Evolutionary conservation across 2,113 vertebrate species (phyloP).

Genomic region (Halcyon senegalensis): DNA sequence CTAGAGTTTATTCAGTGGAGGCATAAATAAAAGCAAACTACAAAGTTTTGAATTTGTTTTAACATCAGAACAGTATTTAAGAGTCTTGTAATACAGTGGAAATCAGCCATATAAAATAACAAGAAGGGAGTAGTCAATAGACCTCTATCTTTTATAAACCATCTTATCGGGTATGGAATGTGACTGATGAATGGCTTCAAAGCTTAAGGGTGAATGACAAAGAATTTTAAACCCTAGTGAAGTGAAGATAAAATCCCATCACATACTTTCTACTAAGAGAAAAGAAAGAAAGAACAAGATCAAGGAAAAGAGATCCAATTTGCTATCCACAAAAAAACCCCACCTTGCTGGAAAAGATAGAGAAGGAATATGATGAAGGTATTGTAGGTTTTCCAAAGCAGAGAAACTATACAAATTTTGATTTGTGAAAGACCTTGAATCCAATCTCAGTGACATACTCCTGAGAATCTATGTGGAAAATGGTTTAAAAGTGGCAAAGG

Average conservation of each 20-base stretch:
- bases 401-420: background rate
- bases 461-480: background rate
- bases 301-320: background rate
- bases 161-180: background rate
- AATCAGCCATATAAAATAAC: background rate
- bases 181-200: background rate
- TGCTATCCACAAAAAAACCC: background rate
- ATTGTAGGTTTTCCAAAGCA: background rate
- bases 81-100: background rate
- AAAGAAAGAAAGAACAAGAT: background rate
- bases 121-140: background rate
- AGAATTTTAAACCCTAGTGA: background rate
- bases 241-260: background rate
- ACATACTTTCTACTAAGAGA: background rate
- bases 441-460: background rate
- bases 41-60: background rate
- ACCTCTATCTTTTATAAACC: background rate
- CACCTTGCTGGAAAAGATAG: background rate
- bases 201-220: background rate
- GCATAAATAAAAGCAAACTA: background rate
- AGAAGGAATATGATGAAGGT: background rate
- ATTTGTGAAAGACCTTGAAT: background rate
- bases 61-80: background rate
- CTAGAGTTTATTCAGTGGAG: background rate
- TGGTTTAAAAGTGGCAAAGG: background rate